A percentile compares a stretch with the other conserved stretches of the same genome.
These are phyloP conservation scores for Triplophysa tibetana DNA, from an alignment of 2,113 vertebrate genomes.

Conservation along the genomic window DNA sequence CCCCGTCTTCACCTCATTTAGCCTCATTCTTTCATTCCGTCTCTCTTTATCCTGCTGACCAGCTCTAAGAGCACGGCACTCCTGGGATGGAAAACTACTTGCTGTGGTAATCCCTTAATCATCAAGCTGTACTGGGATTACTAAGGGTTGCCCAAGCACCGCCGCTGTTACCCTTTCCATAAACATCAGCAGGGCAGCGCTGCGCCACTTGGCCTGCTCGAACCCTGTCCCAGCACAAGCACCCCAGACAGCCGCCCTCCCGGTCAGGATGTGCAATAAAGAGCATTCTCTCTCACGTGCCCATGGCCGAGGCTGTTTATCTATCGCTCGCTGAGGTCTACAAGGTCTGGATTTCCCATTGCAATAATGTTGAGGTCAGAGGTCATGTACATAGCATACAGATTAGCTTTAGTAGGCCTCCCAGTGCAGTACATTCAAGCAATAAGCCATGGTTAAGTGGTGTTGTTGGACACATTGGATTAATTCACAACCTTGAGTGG, in stretches of 20 bases:
- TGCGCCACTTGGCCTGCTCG: not conserved
- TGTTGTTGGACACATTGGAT: not conserved
- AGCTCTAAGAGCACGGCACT: conserved; percentile 51
- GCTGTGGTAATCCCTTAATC: conserved; percentile 74
- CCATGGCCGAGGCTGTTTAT: not conserved
- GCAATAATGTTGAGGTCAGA: not conserved
- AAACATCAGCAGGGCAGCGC: not conserved
- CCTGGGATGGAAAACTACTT: conserved; percentile 67
- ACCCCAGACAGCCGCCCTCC: not conserved
- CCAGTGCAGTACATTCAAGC: not conserved
- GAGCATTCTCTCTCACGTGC: not conserved
- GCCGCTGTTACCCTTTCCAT: conserved; percentile 25
- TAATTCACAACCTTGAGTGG: not conserved
- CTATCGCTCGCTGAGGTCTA: not conserved
- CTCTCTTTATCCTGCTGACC: conserved; percentile 11
- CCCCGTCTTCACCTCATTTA: not conserved
- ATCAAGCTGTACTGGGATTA: conserved; percentile 70
- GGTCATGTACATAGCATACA: not conserved
- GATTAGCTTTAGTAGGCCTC: not conserved
- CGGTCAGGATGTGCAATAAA: not conserved
- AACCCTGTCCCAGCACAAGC: not conserved
- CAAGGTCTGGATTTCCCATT: not conserved
- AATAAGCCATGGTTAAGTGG: not conserved
- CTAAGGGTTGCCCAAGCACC: conserved; percentile 55
- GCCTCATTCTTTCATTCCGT: conserved; percentile 21